Evolutionary conservation across 2,797 vertebrate genomes (phyloP), one percentile per base, ranked within the genome.

Genomic region (Crax fasciolata): DNA sequence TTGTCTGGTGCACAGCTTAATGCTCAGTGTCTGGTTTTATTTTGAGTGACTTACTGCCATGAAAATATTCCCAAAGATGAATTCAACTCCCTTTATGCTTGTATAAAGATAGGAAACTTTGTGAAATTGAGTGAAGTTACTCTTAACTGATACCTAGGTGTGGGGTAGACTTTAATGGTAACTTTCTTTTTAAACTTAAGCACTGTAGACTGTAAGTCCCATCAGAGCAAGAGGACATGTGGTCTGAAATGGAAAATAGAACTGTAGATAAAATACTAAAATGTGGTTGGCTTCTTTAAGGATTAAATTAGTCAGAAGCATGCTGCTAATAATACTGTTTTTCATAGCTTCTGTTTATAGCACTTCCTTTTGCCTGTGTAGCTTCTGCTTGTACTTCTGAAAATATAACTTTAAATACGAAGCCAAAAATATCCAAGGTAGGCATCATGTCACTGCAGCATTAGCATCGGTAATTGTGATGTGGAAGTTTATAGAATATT

Each of bases 251-350:
- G 62, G 62, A 78, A 66, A 57, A 78, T 27, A 35, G 30, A 75
- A 52, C 21, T 44, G 20, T 68, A 67, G 35, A 66, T 75, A 54
- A 89, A 46, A 32, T 49, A 57, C 32, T 85, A 18, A 63, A 84
- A 28, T 38, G 30, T 30, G 18, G 46, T 61, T 81, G 49, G 20
- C 27, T 85, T 73, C 46, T 86, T 48, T 83, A 86, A 77, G 61
- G 49, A 72, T 80, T 49, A 65, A 80, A 85, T 76, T 84, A 86
- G 65, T 73, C 84, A 89, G 79, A 94, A 89, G 23, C 32, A 46
- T 67, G 28, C 73, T 89, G 74, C 78, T 91, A 79, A 84, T 55
- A 76, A 66, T 83, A 54, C 44, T 59, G 17, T 0, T 54, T 88
- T 84, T 48, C 21, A 30, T 74, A 77, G 74, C 44, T 79, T 82